Conservation (phyloP, 2,888 invertebrate genomes). For the Dorcus hopei region DNA sequence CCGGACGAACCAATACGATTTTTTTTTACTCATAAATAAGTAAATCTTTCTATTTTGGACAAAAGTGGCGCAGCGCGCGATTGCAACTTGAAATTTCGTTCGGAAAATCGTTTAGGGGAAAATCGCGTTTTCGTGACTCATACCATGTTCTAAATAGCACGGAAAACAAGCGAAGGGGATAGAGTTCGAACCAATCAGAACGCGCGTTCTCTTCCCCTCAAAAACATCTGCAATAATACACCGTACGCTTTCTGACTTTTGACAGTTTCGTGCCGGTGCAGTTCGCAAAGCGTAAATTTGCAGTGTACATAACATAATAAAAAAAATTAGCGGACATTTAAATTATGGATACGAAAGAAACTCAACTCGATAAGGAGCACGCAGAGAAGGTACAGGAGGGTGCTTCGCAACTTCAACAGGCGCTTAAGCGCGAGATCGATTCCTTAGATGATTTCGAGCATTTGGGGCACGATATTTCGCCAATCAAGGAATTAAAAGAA, state of each 20-base stretch:
- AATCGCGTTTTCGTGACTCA: conserved; percentile 18
- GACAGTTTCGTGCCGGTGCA: conserved; percentile 24
- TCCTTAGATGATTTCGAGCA: conserved; percentile 75
- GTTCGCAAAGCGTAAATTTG: conserved; percentile 16
- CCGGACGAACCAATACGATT: too few species aligned
- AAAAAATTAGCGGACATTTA: neutral
- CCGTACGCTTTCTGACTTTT: conserved; percentile 25
- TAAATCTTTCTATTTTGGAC: too few species aligned
- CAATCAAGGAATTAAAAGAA: conserved; percentile 39
- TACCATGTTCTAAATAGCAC: conserved; percentile 13
- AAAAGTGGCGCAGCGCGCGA: too few species aligned
- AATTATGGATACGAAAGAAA: neutral
- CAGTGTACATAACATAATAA: conserved; percentile 8
- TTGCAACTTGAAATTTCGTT: too few species aligned
- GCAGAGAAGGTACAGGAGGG: conserved; percentile 1
- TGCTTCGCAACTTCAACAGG: conserved; percentile 4
- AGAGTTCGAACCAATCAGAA: conserved; percentile 22
- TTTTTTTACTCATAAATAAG: too few species aligned
- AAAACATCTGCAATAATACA: conserved; percentile 26
- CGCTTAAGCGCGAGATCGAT: conserved; percentile 57
- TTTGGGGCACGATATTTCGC: conserved; percentile 60
- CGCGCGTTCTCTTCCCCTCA: conserved; percentile 21
- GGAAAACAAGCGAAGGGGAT: conserved; percentile 14
- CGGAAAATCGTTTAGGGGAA: too few species aligned
- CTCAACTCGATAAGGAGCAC: neutral